These are phyloP conservation scores for Chrysemys picta DNA, from an alignment of 2,113 vertebrate genomes.

Conservation along the genomic window DNA sequence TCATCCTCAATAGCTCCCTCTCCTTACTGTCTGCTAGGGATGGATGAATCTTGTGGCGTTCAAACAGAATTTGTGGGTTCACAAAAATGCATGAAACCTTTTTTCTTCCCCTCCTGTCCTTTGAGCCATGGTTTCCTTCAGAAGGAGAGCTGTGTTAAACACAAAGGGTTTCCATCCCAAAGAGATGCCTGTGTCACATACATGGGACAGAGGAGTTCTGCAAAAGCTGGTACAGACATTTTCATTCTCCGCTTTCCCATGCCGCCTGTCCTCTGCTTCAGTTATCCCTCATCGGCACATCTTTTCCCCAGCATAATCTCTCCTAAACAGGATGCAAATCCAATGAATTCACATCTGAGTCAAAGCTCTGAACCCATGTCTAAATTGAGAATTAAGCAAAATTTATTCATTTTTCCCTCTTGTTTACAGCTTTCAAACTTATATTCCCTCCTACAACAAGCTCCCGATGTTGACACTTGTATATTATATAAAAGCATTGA, in stretches of 20 bases:
- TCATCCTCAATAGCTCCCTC: background rate
- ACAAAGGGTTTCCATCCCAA: background rate
- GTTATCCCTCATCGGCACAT: background rate
- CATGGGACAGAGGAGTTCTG: background rate
- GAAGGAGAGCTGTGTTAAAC: background rate
- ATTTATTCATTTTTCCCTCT: background rate
- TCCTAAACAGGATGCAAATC: background rate
- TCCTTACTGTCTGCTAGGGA: fast-evolving
- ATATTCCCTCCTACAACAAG: background rate
- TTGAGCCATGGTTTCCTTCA: background rate
- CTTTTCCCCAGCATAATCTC: background rate
- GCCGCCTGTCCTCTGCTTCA: background rate
- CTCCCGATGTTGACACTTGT: background rate
- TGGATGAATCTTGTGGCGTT: background rate
- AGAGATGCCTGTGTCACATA: background rate
- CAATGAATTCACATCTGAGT: background rate
- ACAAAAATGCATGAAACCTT: fast-evolving
- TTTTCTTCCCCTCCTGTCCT: background rate
- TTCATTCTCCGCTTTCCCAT: background rate
- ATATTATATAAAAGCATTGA: background rate
- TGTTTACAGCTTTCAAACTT: background rate
- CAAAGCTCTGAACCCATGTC: background rate
- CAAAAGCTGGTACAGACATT: background rate
- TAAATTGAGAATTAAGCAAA: background rate
- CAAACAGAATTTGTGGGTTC: background rate